phyloP scores from a whole-genome alignment of 2,113 vertebrate genomes.

The Pelecanus crispus region DNA sequence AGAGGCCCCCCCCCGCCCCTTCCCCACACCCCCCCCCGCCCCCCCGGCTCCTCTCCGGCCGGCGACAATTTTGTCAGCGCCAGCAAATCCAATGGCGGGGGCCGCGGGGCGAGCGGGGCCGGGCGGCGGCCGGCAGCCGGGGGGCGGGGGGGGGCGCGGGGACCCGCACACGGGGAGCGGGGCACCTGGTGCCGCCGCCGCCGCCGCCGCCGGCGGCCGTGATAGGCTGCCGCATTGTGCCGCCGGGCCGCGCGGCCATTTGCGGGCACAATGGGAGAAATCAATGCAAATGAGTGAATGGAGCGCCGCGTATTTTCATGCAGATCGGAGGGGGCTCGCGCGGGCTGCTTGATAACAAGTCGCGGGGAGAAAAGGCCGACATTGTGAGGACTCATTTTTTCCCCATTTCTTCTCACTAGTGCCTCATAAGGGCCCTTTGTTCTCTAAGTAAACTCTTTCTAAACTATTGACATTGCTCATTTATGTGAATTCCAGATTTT shows the following conservation, averaged over 20 bases:
- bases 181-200: conserved; percentile 92
- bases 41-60: conserved; percentile 66
- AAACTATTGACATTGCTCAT: conserved; percentile 99
- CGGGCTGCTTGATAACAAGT: conserved; percentile 99
- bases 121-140: conserved; percentile 85
- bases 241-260: conserved; percentile 94
- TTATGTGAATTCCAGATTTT: conserved; percentile 92
- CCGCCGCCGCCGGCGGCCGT: conserved; percentile 70
- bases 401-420: conserved; percentile 91
- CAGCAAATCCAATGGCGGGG: conserved; percentile 95
- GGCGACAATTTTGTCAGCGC: conserved; percentile 95
- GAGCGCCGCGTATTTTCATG: conserved; percentile 99
- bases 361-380: conserved; percentile 94
- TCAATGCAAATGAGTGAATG: conserved; percentile 99
- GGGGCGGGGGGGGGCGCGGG: conserved; percentile 55
- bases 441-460: conserved; percentile 96
- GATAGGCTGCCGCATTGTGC: conserved; percentile 94
- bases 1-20: conserved; percentile 52
- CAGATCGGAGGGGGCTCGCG: conserved; percentile 96
- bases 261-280: conserved; percentile 99
- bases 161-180: no score
- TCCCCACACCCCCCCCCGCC: neutral
- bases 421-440: conserved; percentile 97
- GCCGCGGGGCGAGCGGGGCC: conserved; percentile 81
- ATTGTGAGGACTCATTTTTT: conserved; percentile 96